A percentile compares a stretch with the other conserved stretches of the same genome.
Evolutionary conservation across 2,797 vertebrate species (phyloP).

Genomic region (Spinus pinus): DNA sequence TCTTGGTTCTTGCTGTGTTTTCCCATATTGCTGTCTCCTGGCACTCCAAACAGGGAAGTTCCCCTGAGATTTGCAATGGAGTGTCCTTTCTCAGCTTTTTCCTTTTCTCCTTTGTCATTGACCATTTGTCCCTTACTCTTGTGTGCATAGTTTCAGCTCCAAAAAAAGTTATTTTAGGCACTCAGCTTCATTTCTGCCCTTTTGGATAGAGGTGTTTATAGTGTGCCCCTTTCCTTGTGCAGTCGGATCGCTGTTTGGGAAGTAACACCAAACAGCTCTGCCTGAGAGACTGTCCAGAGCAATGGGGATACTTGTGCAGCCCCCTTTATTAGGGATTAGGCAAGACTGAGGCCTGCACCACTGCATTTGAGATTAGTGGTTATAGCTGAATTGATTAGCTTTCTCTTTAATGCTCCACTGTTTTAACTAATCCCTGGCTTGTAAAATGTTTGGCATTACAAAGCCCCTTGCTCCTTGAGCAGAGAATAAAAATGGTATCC

Average conservation of each 20-base stretch:
- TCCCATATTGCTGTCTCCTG: neutral
- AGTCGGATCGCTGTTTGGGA: fast-evolving
- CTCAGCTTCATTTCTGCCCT: neutral
- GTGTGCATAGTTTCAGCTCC: neutral
- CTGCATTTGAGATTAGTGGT: neutral
- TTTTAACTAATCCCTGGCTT: neutral
- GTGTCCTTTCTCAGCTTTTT: neutral
- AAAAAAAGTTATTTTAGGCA: neutral
- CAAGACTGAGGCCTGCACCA: neutral
- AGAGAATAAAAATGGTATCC: neutral
- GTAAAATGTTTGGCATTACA: neutral
- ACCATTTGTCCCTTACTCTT: neutral
- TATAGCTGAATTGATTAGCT: neutral
- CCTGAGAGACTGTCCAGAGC: neutral
- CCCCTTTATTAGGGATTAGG: neutral
- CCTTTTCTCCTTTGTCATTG: neutral
- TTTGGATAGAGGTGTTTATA: neutral
- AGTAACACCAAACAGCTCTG: neutral
- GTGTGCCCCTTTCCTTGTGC: neutral
- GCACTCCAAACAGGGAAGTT: neutral
- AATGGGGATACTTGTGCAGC: neutral
- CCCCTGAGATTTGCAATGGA: fast-evolving
- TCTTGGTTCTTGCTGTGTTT: neutral
- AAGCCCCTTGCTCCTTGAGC: neutral
- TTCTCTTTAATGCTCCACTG: neutral